Conservation (phyloP, 2,888 invertebrate genomes). For the Zeuzera pyrina region DNA sequence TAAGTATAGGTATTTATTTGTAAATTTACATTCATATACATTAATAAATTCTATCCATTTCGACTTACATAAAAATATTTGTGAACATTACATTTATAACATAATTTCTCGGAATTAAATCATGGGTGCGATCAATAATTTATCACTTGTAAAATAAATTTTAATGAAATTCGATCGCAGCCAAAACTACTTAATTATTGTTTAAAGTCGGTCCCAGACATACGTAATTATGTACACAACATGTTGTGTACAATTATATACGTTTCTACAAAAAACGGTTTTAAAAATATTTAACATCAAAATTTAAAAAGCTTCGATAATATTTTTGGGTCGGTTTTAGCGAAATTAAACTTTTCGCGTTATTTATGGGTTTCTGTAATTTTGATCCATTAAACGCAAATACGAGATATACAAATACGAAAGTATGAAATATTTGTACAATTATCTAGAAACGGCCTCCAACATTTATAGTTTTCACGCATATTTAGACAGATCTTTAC, state of each 20-base stretch:
- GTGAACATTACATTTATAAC: background rate
- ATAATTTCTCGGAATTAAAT: slow-evolving; percentile 41
- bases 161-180: slow-evolving; percentile 54
- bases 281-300: slow-evolving; percentile 9
- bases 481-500: too few species aligned
- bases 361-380: slow-evolving; percentile 2
- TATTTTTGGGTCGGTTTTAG: background rate
- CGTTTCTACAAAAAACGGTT: slow-evolving; percentile 2
- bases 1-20: background rate
- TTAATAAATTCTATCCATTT: slow-evolving; percentile 7
- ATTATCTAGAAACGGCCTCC: too few species aligned
- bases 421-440: too few species aligned
- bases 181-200: slow-evolving; percentile 38
- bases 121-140: slow-evolving; percentile 59
- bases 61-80: slow-evolving; percentile 8
- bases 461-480: too few species aligned
- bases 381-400: too few species aligned
- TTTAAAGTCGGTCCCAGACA: too few species aligned
- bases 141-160: slow-evolving; percentile 16
- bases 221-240: too few species aligned
- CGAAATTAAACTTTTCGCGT: background rate
- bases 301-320: slow-evolving; percentile 3
- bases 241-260: slow-evolving; percentile 13
- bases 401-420: too few species aligned
- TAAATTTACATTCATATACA: slow-evolving; percentile 10